Evolutionary conservation across 2,113 vertebrate species (phyloP).

Genomic region (Connochaetes taurinus): DNA sequence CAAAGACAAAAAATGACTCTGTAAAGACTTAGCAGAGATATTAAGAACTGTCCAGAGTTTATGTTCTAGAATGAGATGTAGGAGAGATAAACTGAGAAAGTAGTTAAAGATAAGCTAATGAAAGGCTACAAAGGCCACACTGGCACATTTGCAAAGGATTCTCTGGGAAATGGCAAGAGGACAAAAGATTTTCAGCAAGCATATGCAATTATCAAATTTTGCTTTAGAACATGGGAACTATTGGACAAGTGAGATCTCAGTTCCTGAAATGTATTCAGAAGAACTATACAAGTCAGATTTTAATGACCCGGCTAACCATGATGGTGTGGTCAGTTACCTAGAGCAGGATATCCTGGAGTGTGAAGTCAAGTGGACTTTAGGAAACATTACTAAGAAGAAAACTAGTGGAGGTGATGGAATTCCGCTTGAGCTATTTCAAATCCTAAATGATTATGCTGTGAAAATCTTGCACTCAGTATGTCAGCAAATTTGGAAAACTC

Average conservation of each 20-base stretch:
- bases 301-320: fast-evolving
- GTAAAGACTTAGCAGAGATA: neutral
- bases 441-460: neutral
- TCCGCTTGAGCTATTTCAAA: neutral
- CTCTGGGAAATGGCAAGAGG: neutral
- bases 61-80: neutral
- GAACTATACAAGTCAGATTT: neutral
- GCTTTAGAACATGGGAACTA: neutral
- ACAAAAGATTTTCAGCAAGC: neutral
- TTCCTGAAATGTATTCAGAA: neutral
- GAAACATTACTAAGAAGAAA: neutral
- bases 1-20: neutral
- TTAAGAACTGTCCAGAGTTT: neutral
- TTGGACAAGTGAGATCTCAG: neutral
- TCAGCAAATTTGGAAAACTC: neutral
- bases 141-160: neutral
- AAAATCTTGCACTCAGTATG: neutral
- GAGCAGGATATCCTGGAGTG: neutral
- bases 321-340: neutral
- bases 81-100: neutral
- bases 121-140: neutral
- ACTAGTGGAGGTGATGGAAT: neutral
- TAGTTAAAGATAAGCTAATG: neutral
- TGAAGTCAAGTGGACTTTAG: neutral
- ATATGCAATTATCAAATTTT: neutral